These are phyloP conservation scores for Lottia gigantea DNA, from an alignment of 2,888 invertebrate species.

Conservation along the genomic window DNA sequence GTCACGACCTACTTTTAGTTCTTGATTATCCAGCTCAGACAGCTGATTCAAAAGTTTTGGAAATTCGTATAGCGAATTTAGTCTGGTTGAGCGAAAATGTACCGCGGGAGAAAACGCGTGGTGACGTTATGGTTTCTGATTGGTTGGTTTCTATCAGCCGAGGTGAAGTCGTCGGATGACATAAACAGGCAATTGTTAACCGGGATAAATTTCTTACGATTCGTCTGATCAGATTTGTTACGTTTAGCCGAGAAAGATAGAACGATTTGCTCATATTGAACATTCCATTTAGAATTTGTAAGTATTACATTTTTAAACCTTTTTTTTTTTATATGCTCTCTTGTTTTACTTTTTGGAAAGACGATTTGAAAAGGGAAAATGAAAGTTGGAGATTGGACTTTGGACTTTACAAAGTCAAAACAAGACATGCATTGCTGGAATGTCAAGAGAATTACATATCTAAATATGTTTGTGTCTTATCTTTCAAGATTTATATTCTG, in stretches of 20 bases:
- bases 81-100: slow-evolving; percentile 1
- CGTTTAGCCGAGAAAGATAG: not conserved
- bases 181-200: slow-evolving; percentile 4
- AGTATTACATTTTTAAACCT: no score
- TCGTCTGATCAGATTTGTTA: not conserved
- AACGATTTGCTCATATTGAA: not conserved
- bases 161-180: slow-evolving; percentile 22
- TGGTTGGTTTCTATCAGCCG: slow-evolving; percentile 47
- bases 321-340: no score
- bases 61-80: slow-evolving; percentile 1
- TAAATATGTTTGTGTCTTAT: no score
- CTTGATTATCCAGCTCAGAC: not conserved
- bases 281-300: no score
- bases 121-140: slow-evolving; percentile 37
- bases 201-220: not conserved
- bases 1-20: not conserved
- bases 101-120: slow-evolving; percentile 32
- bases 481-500: no score
- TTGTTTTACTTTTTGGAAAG: no score
- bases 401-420: no score
- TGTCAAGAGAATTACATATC: no score
- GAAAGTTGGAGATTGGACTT: no score
- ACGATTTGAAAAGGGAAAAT: no score
- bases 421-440: no score
- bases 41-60: not conserved